Percentiles rank a stretch among this genome's conserved stretches.
Conservation (phyloP, 2,113 vertebrate genomes). For the Myrmecophaga tridactyla region DNA sequence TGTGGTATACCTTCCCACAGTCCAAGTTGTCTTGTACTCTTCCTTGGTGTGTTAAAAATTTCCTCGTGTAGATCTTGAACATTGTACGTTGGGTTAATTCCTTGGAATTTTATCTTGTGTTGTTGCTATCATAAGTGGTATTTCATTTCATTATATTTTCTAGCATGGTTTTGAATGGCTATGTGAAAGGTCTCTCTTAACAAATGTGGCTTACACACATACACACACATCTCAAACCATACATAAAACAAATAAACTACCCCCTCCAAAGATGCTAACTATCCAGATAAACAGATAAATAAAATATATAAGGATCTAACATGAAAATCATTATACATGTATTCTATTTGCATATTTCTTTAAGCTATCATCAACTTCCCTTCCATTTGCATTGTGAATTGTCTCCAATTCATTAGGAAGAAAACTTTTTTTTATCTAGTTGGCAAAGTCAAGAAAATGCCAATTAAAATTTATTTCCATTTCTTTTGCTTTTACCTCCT, state of each 20-base stretch:
- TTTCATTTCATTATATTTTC: background rate
- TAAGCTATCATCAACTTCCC: background rate
- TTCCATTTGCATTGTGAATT: background rate
- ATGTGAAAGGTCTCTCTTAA: background rate
- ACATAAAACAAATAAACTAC: background rate
- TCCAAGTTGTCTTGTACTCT: background rate
- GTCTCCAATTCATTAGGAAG: background rate
- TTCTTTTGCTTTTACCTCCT: background rate
- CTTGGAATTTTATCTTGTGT: background rate
- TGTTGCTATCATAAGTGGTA: background rate
- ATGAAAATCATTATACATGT: background rate
- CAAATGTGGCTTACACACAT: background rate
- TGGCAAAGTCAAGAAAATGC: slow-evolving; percentile 37
- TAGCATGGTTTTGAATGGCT: background rate
- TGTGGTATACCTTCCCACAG: background rate
- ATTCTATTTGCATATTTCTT: background rate
- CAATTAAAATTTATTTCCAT: background rate
- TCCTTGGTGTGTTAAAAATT: background rate
- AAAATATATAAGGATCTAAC: background rate
- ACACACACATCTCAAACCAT: background rate
- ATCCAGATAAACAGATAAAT: background rate
- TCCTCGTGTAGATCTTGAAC: background rate
- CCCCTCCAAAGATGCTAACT: background rate
- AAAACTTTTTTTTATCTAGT: background rate
- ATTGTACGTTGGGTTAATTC: background rate